phyloP scores from a whole-genome alignment of 2,113 vertebrate species.

The Megaceryle torquata region DNA sequence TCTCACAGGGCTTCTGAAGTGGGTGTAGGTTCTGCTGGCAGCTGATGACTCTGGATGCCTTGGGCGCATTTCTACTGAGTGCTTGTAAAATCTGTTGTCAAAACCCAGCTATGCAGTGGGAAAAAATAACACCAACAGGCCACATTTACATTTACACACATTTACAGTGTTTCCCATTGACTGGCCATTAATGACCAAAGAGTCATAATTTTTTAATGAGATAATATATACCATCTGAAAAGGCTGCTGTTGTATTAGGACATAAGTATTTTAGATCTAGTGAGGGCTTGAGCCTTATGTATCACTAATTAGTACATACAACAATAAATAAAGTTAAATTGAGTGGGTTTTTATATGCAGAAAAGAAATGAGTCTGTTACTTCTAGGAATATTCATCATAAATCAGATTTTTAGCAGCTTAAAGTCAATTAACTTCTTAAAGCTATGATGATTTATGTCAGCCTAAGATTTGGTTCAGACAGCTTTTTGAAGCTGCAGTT shows the following conservation, averaged over 20 bases:
- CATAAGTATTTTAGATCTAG: neutral
- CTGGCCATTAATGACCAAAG: neutral
- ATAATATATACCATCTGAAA: constrained; percentile 11
- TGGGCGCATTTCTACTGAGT: neutral
- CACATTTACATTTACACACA: neutral
- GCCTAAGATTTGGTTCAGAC: neutral
- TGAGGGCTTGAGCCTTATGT: neutral
- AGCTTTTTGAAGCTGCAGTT: neutral
- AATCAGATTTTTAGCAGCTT: neutral
- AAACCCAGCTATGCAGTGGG: neutral
- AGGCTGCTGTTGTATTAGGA: neutral
- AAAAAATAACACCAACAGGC: neutral
- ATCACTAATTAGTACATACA: neutral
- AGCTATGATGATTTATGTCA: neutral
- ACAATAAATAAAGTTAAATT: constrained; percentile 3
- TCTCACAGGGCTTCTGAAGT: neutral
- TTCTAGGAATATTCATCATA: neutral
- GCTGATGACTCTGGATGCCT: neutral
- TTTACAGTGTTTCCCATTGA: neutral
- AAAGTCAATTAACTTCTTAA: constrained; percentile 20
- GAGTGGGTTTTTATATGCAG: neutral
- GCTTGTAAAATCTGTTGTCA: neutral
- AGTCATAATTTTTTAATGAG: constrained; percentile 1
- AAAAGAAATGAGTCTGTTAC: neutral
- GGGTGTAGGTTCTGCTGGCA: constrained; percentile 6